These are phyloP conservation scores for Pentalonia nigronervosa DNA, from an alignment of 1,140 invertebrate genomes.

Conservation along the genomic window DNA sequence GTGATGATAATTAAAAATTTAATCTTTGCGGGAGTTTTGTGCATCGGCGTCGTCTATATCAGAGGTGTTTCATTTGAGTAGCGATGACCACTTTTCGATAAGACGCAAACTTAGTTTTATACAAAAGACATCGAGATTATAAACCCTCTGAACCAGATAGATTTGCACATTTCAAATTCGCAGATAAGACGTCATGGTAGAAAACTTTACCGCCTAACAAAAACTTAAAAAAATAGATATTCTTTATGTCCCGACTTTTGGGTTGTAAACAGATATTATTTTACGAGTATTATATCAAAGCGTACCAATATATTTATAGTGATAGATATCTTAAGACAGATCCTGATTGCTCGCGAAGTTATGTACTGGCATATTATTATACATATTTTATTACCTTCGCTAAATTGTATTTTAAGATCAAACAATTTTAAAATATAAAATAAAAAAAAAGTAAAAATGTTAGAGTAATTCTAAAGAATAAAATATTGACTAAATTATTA, in stretches of 20 bases:
- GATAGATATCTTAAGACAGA: too few species aligned
- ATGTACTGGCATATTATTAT: background rate
- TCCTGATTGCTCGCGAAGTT: too few species aligned
- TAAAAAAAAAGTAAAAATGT: background rate
- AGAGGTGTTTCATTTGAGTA: background rate
- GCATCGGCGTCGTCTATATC: too few species aligned
- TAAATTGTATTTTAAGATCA: background rate
- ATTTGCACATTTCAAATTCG: background rate
- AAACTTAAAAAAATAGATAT: background rate
- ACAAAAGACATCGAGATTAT: background rate
- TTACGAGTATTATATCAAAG: too few species aligned
- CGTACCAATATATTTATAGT: too few species aligned
- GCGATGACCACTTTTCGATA: background rate
- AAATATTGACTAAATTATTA: too few species aligned
- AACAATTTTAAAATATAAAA: background rate
- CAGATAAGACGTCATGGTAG: background rate
- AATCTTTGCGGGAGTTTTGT: background rate
- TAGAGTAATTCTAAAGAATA: background rate
- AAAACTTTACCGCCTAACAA: background rate
- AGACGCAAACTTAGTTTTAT: background rate
- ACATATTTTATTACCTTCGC: too few species aligned
- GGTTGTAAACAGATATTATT: background rate
- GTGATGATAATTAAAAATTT: background rate
- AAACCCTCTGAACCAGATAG: background rate
- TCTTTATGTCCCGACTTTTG: background rate